phyloP scores from a whole-genome alignment of 2,797 vertebrate genomes.

The Chrysocyon brachyurus region DNA sequence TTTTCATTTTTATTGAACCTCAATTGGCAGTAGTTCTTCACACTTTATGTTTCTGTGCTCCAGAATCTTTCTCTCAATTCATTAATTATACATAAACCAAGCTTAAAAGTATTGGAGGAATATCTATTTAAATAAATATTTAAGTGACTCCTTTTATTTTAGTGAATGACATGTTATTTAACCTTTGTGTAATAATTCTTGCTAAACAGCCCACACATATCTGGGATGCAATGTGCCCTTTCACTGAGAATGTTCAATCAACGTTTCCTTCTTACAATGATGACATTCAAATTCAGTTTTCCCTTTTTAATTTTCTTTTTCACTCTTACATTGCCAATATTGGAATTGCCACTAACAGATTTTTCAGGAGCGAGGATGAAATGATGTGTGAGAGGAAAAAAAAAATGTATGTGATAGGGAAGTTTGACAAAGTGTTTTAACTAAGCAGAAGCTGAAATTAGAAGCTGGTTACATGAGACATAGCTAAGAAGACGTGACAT shows the following conservation, averaged over 20 bases:
- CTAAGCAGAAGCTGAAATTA: conserved; percentile 77
- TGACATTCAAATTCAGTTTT: conserved; percentile 78
- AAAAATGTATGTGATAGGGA: conserved; percentile 69
- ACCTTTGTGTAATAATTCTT: conserved; percentile 38
- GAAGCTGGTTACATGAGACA: conserved; percentile 73
- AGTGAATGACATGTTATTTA: conserved; percentile 46
- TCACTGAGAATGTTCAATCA: conserved; percentile 5
- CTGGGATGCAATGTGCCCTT: not conserved
- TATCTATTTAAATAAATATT: conserved; percentile 57
- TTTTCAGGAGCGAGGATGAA: conserved; percentile 78
- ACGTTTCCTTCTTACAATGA: conserved; percentile 56
- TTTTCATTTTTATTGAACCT: conserved; percentile 28
- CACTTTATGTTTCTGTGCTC: not conserved
- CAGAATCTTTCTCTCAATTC: conserved; percentile 49
- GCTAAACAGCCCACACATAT: not conserved
- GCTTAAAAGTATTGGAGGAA: conserved; percentile 25
- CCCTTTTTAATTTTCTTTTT: conserved; percentile 60
- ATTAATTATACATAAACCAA: conserved; percentile 38
- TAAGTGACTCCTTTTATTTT: conserved; percentile 47
- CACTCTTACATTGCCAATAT: conserved; percentile 72
- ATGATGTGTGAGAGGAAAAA: conserved; percentile 72
- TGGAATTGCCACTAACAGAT: conserved; percentile 81
- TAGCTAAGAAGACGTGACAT: conserved; percentile 61
- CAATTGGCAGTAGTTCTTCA: not conserved
- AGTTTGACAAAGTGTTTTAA: conserved; percentile 81